These are phyloP conservation scores for Bombus breviceps DNA, from an alignment of 1,140 invertebrate genomes.

Conservation along the genomic window DNA sequence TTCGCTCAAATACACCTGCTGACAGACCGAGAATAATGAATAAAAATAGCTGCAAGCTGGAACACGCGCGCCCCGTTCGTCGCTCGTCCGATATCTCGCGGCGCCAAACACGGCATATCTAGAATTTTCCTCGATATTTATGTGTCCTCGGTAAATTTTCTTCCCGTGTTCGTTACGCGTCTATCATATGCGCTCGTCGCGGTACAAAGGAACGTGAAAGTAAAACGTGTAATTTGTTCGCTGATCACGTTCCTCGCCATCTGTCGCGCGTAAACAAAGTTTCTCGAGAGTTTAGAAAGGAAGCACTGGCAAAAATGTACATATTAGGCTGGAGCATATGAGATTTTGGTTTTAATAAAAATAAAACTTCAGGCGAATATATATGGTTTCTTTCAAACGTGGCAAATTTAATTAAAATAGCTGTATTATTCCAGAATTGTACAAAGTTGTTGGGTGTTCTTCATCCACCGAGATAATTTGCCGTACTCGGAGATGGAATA, in stretches of 20 bases:
- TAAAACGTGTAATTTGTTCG: background rate
- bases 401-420: too few species aligned
- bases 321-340: too few species aligned
- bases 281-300: background rate
- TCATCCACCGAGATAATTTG: too few species aligned
- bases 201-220: background rate
- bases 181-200: too few species aligned
- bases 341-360: background rate
- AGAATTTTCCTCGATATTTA: slow-evolving; percentile 23
- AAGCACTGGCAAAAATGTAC: too few species aligned
- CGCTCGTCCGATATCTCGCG: background rate
- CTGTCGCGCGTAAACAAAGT: background rate
- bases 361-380: background rate
- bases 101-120: background rate
- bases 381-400: background rate
- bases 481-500: too few species aligned
- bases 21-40: slow-evolving; percentile 21
- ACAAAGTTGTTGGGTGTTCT: too few species aligned
- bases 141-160: slow-evolving; percentile 1
- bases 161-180: slow-evolving; percentile 14
- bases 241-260: background rate
- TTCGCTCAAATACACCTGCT: background rate
- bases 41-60: slow-evolving; percentile 15
- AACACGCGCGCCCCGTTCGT: background rate
- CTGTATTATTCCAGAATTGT: too few species aligned